Conservation (phyloP, 1,140 invertebrate genomes). For the Drosophila paulistorum region DNA sequence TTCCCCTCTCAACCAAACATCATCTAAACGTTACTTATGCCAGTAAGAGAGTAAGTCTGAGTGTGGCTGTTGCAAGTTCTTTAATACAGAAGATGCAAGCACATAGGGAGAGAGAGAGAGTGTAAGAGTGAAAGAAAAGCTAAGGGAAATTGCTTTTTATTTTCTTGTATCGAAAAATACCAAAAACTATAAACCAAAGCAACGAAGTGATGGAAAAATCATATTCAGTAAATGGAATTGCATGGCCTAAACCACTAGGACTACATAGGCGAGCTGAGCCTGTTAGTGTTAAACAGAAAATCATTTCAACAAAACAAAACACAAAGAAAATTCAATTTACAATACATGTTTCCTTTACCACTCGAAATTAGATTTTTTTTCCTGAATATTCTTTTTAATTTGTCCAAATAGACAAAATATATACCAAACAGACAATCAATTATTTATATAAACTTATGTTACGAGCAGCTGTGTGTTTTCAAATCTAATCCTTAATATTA, state of each 20-base stretch:
- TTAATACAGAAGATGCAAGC: conserved; percentile 63
- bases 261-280: neutral
- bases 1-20: conserved; percentile 19
- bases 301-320: neutral
- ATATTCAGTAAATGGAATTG: conserved; percentile 34
- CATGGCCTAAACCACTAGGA: conserved; percentile 39
- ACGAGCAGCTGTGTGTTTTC: conserved; percentile 45
- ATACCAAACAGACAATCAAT: neutral
- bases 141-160: conserved; percentile 12
- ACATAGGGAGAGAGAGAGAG: neutral
- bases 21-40: conserved; percentile 60
- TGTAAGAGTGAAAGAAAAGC: neutral
- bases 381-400: neutral
- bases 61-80: conserved; percentile 44
- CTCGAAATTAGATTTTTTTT: neutral
- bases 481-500: conserved; percentile 70
- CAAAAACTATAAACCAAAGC: conserved; percentile 50
- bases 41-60: conserved; percentile 18
- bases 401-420: neutral
- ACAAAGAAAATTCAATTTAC: conserved; percentile 55
- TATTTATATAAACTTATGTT: conserved; percentile 26
- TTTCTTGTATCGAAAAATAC: conserved; percentile 7
- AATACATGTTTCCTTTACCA: neutral
- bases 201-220: conserved; percentile 18
- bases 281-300: conserved; percentile 40